Evolutionary conservation across 2,888 invertebrate species (phyloP), one percentile per base, ranked within the genome.

Genomic region (Cheilosia scutellata): DNA sequence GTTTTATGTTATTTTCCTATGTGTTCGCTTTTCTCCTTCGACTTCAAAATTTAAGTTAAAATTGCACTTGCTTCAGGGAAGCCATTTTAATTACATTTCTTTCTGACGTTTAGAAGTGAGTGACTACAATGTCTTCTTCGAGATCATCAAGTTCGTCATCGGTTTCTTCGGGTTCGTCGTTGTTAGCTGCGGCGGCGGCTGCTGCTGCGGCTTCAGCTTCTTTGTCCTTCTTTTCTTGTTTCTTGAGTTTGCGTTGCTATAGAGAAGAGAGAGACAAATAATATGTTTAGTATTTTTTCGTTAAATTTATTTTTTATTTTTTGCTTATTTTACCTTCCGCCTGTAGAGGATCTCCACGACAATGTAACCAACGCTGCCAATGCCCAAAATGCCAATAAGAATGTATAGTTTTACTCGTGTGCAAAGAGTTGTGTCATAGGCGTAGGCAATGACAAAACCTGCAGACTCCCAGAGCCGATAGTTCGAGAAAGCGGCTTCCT

Each of bases 401-500:
- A 97, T 96, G 92, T 96, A 97, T 0, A 97, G 94, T 93, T 98
- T 98, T 95, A 96, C 96, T 82, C 95, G 93, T 71, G 97, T 96
- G 92, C 97, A 97, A 31, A 97, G 93, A 89, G 96, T 96, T 31
- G 96, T 97, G 89, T 97, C 97, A 93, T 97, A 97, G 0, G 97
- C 97, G 90, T 97, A 98, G 9, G 97, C 97, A 58, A 97, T 95
- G 37, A 97, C 97, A 92, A 97, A 98, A 2, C 98, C 98, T 4
- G 96, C 95, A 68, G 96, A 96, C 92, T 98, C 97, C 97, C 97
- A 97, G 5, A 97, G 94, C 33, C 97, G 95, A 92, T 95, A 97
- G 93, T 97, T 97, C 74, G 97, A 97, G 94, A 97, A 98, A 1
- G 97, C 97, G 0, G 97, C 97, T 91, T 97, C 97, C 91, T 97